phyloP scores from a whole-genome alignment of 2,888 invertebrate genomes.

The Pseudanteris insignis region DNA sequence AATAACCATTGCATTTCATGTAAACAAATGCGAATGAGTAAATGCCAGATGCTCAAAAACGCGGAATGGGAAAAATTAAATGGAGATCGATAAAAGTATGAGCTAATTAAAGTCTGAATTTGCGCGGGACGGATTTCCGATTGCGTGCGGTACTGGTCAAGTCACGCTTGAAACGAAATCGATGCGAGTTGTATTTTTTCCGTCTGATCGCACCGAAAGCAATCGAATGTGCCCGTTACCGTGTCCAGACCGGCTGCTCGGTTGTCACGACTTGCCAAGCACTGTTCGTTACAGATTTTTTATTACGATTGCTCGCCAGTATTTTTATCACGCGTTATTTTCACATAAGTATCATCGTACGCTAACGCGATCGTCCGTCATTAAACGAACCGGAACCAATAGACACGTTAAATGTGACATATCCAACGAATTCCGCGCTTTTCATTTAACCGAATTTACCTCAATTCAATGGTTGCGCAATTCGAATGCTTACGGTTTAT shows the following conservation, averaged over 20 bases:
- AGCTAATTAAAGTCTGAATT: conserved; percentile 17
- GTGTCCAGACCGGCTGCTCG: conserved; percentile 1
- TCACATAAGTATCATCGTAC: conserved; percentile 1
- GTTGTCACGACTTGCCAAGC: no score
- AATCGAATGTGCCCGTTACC: conserved; percentile 7
- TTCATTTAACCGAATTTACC: background rate
- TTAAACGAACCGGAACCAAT: conserved; percentile 4
- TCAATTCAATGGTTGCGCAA: no score
- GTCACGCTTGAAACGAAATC: conserved; percentile 7
- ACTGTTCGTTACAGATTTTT: conserved; percentile 3
- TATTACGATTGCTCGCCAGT: background rate
- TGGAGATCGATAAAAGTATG: conserved; percentile 7
- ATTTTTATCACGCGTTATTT: conserved; percentile 4
- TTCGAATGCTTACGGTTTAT: no score
- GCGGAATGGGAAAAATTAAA: conserved; percentile 4
- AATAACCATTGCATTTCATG: no score
- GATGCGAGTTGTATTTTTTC: conserved; percentile 6
- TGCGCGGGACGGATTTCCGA: conserved; percentile 1
- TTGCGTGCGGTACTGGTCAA: conserved; percentile 1
- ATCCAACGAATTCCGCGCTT: conserved; percentile 6
- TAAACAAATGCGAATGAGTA: no score
- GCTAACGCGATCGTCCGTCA: background rate
- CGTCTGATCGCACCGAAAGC: conserved; percentile 7
- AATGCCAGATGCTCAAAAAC: no score
- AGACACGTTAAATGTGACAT: conserved; percentile 8